phyloP scores from a whole-genome alignment of 2,797 vertebrate species.

The Anableps anableps region DNA sequence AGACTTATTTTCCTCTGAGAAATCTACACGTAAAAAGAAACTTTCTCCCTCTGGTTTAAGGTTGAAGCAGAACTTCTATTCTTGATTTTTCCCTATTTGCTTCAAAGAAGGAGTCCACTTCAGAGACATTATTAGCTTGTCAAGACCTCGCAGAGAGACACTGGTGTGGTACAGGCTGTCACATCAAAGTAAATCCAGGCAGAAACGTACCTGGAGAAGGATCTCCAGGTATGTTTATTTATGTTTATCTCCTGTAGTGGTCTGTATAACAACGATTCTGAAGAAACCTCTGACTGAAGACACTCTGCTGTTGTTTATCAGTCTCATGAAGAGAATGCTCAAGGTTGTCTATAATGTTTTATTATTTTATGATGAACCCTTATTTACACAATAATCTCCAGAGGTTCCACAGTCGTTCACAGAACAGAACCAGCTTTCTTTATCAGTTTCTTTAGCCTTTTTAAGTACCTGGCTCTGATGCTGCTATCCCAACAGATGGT shows the following conservation, averaged over 20 bases:
- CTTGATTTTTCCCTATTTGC: slow-evolving; percentile 64
- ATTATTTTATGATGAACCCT: background rate
- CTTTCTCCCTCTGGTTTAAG: slow-evolving; percentile 26
- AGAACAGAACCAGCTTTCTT: no score
- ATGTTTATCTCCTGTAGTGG: background rate
- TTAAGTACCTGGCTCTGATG: no score
- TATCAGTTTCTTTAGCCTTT: no score
- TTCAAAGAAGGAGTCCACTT: slow-evolving; percentile 55
- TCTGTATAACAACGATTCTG: background rate
- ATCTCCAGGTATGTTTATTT: no score
- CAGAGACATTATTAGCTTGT: slow-evolving; percentile 61
- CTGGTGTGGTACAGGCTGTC: slow-evolving; percentile 61
- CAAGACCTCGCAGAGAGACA: slow-evolving; percentile 62
- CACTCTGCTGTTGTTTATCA: background rate
- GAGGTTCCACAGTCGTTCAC: no score
- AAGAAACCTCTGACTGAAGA: background rate
- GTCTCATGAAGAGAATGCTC: background rate
- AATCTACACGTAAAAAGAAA: background rate
- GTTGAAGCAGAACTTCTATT: slow-evolving; percentile 50
- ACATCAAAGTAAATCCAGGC: slow-evolving; percentile 70
- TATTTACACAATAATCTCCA: background rate
- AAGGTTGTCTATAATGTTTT: background rate
- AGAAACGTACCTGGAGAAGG: no score
- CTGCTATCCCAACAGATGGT: no score
- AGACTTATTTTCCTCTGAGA: background rate